phyloP scores from a whole-genome alignment of 2,888 invertebrate species.

The Eristalinus sepulchralis region DNA sequence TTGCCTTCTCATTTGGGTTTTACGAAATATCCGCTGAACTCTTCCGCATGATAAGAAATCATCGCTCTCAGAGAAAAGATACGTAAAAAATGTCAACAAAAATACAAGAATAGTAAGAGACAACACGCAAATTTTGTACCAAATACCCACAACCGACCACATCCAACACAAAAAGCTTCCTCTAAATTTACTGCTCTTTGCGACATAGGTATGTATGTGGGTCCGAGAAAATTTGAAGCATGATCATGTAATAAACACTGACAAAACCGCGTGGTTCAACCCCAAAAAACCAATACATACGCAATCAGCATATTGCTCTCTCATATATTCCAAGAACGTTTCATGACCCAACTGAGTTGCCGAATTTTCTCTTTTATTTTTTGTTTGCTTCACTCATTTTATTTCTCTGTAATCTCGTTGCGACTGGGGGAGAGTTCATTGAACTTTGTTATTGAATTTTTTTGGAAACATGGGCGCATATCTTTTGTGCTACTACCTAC shows the following conservation, averaged over 20 bases:
- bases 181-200: too few species aligned
- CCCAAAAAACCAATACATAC: not conserved
- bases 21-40: too few species aligned
- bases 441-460: constrained; percentile 67
- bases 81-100: too few species aligned
- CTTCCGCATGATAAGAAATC: too few species aligned
- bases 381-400: constrained; percentile 20
- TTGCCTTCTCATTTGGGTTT: too few species aligned
- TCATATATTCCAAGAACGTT: constrained; percentile 24
- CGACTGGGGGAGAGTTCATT: constrained; percentile 41
- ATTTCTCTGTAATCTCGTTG: constrained; percentile 31
- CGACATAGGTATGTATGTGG: too few species aligned
- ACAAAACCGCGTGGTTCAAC: not conserved
- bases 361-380: constrained; percentile 63
- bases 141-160: not conserved
- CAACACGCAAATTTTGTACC: not conserved
- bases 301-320: constrained; percentile 28
- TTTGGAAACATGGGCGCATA: constrained; percentile 42
- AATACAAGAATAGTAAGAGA: too few species aligned
- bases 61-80: too few species aligned
- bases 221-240: too few species aligned
- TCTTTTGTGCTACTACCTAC: constrained; percentile 45
- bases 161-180: too few species aligned
- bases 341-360: constrained; percentile 27
- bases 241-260: not conserved